Evolutionary conservation across 2,113 vertebrate genomes (phyloP), one percentile per base, ranked within the genome.

Genomic region (Corythoichthys haematopterus): DNA sequence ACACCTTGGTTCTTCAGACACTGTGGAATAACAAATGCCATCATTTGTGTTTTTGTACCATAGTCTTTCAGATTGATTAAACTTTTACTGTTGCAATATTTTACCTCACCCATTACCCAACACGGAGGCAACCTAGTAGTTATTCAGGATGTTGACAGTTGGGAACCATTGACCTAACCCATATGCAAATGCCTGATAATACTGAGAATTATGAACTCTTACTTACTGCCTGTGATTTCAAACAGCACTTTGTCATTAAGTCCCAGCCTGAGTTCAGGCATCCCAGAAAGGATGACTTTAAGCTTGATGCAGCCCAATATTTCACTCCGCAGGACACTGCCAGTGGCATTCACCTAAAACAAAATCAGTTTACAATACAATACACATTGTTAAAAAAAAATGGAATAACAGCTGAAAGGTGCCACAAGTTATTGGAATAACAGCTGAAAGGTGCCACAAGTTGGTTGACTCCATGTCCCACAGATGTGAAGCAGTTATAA

Each of bases 221-320:
- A 92, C 95, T 95, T 84, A 96, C 95, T 92, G 71, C 95, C 95
- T 2, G 94, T 96, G 79, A 95, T 93, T 84, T 96, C 93, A 52
- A 96, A 96, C 72, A 97, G 93, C 74, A 96, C 93, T 64, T 95
- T 93, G 85, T 97, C 95, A 6, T 97, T 97, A 73, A 97, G 90
- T 58, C 94, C 95, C 46, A 96, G 86, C 60, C 95, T 84, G 60
- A 97, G 91, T 78, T 97, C 95, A 0, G 95, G 95, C 95, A 97
- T 97, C 57, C 95, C 95, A 0, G 95, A 95, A 57, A 97, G 90
- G 66, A 95, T 91, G 8, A 95, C 94, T 85, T 93, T 94, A 68
- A 97, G 92, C 77, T 94, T 95, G 78, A 97, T 91, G 82, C 79
- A 87, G 66, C 95, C 95, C 69, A 95, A 87, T 3, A 97, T 94